Evolutionary conservation across 2,888 invertebrate species (phyloP).

Genomic region (Tetragonula carbonaria): DNA sequence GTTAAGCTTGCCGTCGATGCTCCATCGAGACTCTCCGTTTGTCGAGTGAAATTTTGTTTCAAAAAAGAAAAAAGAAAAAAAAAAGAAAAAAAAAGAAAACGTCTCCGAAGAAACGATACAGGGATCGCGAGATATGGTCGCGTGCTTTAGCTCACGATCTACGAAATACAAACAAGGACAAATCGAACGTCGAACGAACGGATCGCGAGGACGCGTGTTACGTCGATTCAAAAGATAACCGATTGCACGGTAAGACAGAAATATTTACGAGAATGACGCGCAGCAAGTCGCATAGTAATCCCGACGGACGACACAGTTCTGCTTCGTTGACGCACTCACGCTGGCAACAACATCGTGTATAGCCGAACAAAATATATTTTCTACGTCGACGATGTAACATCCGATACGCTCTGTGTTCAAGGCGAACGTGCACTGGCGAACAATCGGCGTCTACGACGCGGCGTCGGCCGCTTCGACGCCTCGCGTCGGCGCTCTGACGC

Average conservation of each 20-base stretch:
- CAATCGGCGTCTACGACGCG: conserved; percentile 51
- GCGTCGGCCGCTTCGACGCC: conserved; percentile 58
- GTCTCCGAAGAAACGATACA: neutral
- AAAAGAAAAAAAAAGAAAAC: too few relatives aligned
- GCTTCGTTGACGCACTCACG: conserved; percentile 48
- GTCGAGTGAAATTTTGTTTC: neutral
- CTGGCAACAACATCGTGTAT: conserved; percentile 57
- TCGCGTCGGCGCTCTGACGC: conserved; percentile 68
- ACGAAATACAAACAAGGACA: neutral
- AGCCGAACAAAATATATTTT: conserved; percentile 24
- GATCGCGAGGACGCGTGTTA: neutral
- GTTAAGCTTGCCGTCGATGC: neutral
- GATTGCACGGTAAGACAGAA: neutral
- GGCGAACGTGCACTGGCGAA: conserved; percentile 69
- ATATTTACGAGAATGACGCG: conserved; percentile 28
- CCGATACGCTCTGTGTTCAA: conserved; percentile 66
- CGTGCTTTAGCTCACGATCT: neutral
- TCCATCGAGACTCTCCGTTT: neutral
- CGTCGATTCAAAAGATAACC: neutral
- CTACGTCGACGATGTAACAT: conserved; percentile 8
- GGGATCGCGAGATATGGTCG: too few relatives aligned
- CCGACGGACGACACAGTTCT: conserved; percentile 14
- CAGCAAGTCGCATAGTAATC: conserved; percentile 52
- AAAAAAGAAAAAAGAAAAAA: too few relatives aligned
- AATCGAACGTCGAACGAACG: neutral